Evolutionary conservation across 2,113 vertebrate species (phyloP).

Genomic region (Camelus dromedarius): DNA sequence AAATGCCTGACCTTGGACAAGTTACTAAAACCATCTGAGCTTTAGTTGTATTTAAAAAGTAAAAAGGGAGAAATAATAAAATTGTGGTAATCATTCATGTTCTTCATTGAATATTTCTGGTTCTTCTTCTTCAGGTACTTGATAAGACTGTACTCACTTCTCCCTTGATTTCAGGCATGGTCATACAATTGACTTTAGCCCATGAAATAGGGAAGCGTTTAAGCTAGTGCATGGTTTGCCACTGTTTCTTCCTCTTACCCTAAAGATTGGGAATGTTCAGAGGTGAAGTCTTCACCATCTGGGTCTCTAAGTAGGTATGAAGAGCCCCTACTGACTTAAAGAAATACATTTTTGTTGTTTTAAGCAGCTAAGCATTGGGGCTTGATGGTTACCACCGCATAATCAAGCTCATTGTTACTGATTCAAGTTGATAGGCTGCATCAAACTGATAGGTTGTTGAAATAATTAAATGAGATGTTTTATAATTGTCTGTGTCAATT

Average conservation of each 20-base stretch:
- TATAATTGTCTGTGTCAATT: background rate
- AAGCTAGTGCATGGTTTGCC: background rate
- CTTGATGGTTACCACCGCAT: background rate
- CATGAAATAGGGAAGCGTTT: background rate
- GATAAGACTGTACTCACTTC: background rate
- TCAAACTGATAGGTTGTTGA: background rate
- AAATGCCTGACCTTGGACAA: background rate
- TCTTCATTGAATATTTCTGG: background rate
- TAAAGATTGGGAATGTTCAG: background rate
- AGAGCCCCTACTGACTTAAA: background rate
- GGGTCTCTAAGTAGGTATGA: background rate
- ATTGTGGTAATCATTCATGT: background rate
- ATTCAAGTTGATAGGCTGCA: background rate
- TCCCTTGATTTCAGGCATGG: background rate
- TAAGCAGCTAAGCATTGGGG: background rate
- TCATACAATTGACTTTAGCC: background rate
- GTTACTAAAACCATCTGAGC: background rate
- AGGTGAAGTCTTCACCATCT: background rate
- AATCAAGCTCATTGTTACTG: slow-evolving; percentile 18
- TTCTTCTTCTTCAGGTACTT: background rate
- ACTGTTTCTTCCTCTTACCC: background rate
- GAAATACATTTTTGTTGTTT: background rate
- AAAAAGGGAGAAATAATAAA: background rate
- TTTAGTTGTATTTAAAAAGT: background rate
- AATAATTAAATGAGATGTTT: background rate